A percentile compares a stretch with the other conserved stretches of the same genome.
Conservation (phyloP, 2,797 vertebrate genomes). For the Phylloscopus collybita region DNA sequence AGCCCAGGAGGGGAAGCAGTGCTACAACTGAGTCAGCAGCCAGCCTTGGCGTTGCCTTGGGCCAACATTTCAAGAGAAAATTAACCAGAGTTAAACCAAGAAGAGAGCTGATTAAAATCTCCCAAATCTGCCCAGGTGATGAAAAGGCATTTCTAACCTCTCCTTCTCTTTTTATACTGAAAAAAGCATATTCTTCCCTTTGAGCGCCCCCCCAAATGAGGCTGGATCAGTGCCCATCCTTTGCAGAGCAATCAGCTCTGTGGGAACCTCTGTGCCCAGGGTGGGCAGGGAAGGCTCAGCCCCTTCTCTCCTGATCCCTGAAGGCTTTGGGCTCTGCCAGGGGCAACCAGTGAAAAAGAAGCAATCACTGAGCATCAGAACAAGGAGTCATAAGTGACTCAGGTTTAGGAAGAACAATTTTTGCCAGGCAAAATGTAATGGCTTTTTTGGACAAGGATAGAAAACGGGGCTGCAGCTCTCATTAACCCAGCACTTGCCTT, state of each 20-base stretch:
- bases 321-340: neutral
- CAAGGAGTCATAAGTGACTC: neutral
- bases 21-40: slow-evolving; percentile 45
- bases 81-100: neutral
- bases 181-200: neutral
- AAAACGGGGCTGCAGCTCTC: neutral
- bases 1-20: slow-evolving; percentile 32
- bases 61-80: neutral
- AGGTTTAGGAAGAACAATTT: neutral
- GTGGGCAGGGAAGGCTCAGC: neutral
- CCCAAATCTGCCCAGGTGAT: neutral
- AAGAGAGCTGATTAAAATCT: neutral
- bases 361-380: neutral
- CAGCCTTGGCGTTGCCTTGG: neutral
- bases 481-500: neutral
- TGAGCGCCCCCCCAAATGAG: neutral
- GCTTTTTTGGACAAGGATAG: neutral
- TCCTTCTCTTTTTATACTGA: neutral
- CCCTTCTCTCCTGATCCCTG: neutral
- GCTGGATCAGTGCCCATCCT: neutral
- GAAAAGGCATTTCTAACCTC: neutral
- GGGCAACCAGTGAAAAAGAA: neutral
- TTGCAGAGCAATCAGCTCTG: neutral
- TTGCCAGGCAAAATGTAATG: slow-evolving; percentile 19
- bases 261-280: neutral